These are phyloP conservation scores for Olivierus martensii DNA, from an alignment of 1,140 invertebrate genomes.

Conservation along the genomic window DNA sequence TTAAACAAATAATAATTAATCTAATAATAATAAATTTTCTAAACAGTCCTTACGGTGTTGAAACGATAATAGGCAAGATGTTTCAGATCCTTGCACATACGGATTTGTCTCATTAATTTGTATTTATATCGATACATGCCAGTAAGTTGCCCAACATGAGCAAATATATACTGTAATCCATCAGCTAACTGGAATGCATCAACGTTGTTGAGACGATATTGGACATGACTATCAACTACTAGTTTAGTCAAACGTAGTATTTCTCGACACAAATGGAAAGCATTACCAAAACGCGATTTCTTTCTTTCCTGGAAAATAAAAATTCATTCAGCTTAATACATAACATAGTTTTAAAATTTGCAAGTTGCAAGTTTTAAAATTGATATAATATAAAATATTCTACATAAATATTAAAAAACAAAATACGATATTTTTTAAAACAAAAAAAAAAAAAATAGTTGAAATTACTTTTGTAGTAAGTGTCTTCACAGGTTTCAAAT, in stretches of 20 bases:
- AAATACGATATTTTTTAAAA: no score
- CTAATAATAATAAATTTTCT: constrained; percentile 21
- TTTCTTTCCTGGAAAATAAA: constrained; percentile 59
- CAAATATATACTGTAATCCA: constrained; percentile 98
- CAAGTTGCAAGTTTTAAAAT: no score
- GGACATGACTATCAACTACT: constrained; percentile 97
- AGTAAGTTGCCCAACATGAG: constrained; percentile 96
- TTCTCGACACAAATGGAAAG: constrained; percentile 98
- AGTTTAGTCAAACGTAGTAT: constrained; percentile 94
- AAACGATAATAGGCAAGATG: constrained; percentile 99
- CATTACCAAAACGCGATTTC: constrained; percentile 98
- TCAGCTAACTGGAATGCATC: constrained; percentile 98
- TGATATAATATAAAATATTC: no score
- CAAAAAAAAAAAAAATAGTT: background rate
- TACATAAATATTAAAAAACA: no score
- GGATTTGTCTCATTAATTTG: constrained; percentile 97
- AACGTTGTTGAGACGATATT: constrained; percentile 97
- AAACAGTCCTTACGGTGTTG: constrained; percentile 61
- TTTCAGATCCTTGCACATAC: constrained; percentile 99
- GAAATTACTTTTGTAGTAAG: constrained; percentile 70
- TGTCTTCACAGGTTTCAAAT: constrained; percentile 98
- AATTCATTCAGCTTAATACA: no score
- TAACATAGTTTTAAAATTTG: no score
- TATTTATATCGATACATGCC: constrained; percentile 99
- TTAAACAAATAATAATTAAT: background rate